Evolutionary conservation across 2,888 invertebrate species (phyloP).

Genomic region (Phragmatobia fuliginosa): DNA sequence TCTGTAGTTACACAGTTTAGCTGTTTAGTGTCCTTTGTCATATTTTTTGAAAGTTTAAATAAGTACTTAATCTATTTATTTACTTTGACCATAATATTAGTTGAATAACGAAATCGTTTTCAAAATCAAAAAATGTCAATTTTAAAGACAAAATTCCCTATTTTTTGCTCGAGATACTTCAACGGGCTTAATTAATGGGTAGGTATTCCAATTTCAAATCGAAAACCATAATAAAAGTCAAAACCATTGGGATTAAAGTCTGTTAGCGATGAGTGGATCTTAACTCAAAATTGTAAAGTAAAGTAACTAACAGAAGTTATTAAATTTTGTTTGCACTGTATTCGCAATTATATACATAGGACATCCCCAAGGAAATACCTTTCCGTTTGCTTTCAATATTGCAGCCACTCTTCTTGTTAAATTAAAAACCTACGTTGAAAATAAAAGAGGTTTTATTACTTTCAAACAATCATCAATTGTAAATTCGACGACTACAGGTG

Average conservation of each 20-base stretch:
- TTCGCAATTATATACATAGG: slow-evolving; percentile 45
- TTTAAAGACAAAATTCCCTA: too few relatives aligned
- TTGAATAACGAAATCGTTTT: too few relatives aligned
- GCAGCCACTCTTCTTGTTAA: slow-evolving; percentile 18
- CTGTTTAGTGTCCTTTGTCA: neutral
- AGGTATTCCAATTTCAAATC: slow-evolving; percentile 3
- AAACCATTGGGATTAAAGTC: slow-evolving; percentile 10
- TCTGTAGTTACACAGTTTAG: neutral
- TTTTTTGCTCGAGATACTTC: too few relatives aligned
- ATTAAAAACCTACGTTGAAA: neutral
- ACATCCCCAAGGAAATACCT: slow-evolving; percentile 60
- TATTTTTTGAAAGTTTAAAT: neutral
- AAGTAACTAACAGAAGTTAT: slow-evolving; percentile 35
- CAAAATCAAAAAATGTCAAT: too few relatives aligned
- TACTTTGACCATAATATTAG: neutral
- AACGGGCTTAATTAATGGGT: too few relatives aligned
- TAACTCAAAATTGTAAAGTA: slow-evolving; percentile 33
- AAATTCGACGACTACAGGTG: neutral
- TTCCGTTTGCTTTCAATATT: slow-evolving; percentile 56
- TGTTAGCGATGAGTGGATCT: neutral
- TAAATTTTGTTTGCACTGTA: slow-evolving; percentile 51
- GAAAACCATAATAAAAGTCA: neutral
- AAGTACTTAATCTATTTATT: neutral
- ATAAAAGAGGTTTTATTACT: neutral
- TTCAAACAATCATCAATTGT: neutral